Base-by-base conservation (phyloP, 2,888 invertebrate species). In the Tipula unca region DNA sequence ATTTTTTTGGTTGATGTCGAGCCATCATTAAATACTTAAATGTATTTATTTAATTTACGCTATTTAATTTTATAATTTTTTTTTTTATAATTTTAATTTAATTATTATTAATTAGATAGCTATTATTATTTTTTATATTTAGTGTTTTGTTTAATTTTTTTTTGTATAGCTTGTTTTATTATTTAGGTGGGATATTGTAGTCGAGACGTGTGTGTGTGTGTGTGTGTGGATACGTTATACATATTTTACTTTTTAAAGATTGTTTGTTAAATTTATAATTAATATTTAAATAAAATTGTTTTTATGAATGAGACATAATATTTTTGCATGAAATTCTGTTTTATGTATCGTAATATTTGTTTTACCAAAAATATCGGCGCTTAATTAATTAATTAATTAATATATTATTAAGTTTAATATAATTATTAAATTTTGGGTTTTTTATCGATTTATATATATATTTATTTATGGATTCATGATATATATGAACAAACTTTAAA, bases 181-280 rank as follows among this genome's bases (percentile, higher is more conserved):
- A 48, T 48, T 48, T 17, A 25, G 69, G 69, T 69, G 69, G 69
- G 69, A 69, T n/a, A n/a, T 69, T 69, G 69, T 69, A 69, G 69
- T 69, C 69, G 25, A 69, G 69, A 69, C 69, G 69, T 69, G 69
- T 69, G n/a, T n/a, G n/a, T n/a, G n/a, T n/a, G n/a, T n/a, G n/a
- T n/a, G n/a, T n/a, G n/a, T n/a, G 69, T 69, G 69, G 25, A 20
- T 25, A 69, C 69, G 69, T 69, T 69, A 69, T 5, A 69, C 25
- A 25, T 13, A 69, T 1, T 69, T 48, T n/a, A 48, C n/a, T n/a
- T n/a, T 17, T 32, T 32, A 32, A 32, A 32, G 32, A 32, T 32
- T 32, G 4, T 1, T 32, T 32, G 4, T 36, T 48, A 48, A 48
- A n/a, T 48, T 69, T 13, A 69, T 20, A 69, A 25, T 69, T 25